Evolutionary conservation across 2,113 vertebrate species (phyloP), one percentile per base, ranked within the genome.

Genomic region (Recurvirostra avosetta): DNA sequence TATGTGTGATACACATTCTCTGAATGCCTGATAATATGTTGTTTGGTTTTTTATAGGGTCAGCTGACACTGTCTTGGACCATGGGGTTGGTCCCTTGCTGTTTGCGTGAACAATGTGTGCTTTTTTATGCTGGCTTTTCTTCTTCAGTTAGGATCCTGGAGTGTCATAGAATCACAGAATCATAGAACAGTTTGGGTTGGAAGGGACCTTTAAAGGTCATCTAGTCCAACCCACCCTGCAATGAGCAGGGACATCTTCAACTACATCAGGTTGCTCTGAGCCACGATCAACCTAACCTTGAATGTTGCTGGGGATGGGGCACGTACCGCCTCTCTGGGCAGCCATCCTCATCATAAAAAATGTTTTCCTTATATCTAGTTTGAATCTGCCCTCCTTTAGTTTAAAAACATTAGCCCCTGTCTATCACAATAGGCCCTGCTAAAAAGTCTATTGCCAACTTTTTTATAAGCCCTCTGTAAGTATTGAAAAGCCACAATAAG

Each of bases 401-500:
- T 89, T 65, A 40, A 82, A 82, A 53, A 11, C 7, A 23, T 59
- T 41, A 27, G 6, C 8, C 11, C 10, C 27, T 76, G 13, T 67
- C 9, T 90, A 5, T 56, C 0, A 0, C 56, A 34, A 6, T 10
- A 56, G 29, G 5, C 5, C 36, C 12, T 86, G 5, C 36, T 41
- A n/a, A 75, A 63, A 83, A 15, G 6, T 61, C 8, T 71, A 1
- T 41, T 17, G 23, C 32, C 8, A 30, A 47, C 23, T 77, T 55
- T 26, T 22, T 38, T 66, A 1, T 10, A 71, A 74, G 6, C 21
- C 7, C 7, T 4, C 5, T 59, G 70, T 45, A 45, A 50, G 22
- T 66, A 83, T 6, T 73, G 21, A 32, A 63, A 86, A 16, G 3
- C 3, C 0, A 0, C 43, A 66, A 0, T 63, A 63, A 86, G 3